phyloP scores from a whole-genome alignment of 2,888 invertebrate species.

The Monoplex corrugatus region DNA sequence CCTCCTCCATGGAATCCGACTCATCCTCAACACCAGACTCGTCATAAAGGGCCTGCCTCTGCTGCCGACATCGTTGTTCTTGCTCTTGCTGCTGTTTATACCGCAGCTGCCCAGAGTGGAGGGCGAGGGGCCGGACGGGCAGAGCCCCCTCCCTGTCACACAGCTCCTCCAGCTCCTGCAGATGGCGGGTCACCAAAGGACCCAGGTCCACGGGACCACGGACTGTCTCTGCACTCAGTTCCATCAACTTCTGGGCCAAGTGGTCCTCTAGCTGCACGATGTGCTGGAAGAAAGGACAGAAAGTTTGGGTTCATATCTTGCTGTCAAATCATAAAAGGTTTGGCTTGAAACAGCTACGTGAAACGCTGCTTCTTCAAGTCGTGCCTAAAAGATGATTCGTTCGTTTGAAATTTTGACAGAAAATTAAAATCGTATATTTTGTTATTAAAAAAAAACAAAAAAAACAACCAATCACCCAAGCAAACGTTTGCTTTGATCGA shows the following conservation, averaged over 20 bases:
- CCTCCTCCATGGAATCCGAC: slow-evolving; percentile 48
- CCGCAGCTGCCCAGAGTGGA: not conserved
- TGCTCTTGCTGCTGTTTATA: not conserved
- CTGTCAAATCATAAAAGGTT: too few species aligned
- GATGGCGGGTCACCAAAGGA: slow-evolving; percentile 38
- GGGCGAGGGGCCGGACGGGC: not conserved
- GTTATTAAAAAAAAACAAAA: too few species aligned
- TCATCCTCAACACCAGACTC: slow-evolving; percentile 44
- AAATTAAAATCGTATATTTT: too few species aligned
- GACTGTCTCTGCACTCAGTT: not conserved
- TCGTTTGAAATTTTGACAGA: too few species aligned
- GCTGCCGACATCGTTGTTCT: not conserved
- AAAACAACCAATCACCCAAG: not conserved
- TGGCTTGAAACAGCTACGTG: too few species aligned
- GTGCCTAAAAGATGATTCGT: too few species aligned
- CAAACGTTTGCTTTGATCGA: too few species aligned
- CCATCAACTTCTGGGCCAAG: slow-evolving; percentile 32
- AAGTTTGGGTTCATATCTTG: too few species aligned
- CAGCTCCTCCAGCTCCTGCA: slow-evolving; percentile 52
- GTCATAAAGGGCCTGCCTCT: slow-evolving; percentile 9
- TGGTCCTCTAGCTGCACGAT: slow-evolving; percentile 40
- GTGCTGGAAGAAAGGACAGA: slow-evolving; percentile 23
- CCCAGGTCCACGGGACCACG: slow-evolving; percentile 10
- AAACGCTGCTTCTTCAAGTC: too few species aligned
- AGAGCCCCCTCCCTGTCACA: slow-evolving; percentile 38